Conservation (phyloP, 2,888 invertebrate genomes). For the Podotricha telesiphe region DNA sequence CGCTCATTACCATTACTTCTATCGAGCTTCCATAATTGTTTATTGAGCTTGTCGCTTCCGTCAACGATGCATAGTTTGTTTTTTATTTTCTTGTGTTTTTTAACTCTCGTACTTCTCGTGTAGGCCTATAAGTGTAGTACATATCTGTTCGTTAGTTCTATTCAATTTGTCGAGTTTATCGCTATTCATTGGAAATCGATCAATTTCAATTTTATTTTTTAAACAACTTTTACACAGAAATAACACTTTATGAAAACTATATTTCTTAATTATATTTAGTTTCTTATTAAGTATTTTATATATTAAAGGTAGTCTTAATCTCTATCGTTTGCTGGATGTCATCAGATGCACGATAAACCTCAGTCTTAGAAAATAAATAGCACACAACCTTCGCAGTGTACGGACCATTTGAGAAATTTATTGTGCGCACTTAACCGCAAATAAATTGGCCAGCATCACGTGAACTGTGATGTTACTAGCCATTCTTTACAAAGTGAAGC, state of each 20-base stretch:
- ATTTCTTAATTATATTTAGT: no score
- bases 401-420: slow-evolving; percentile 82
- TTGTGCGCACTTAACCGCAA: slow-evolving; percentile 82
- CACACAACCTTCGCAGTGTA: slow-evolving; percentile 76
- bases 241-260: no score
- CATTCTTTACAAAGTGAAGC: slow-evolving; percentile 56
- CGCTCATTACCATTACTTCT: slow-evolving; percentile 41
- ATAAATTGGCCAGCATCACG: slow-evolving; percentile 77
- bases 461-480: slow-evolving; percentile 61
- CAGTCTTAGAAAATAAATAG: slow-evolving; percentile 73
- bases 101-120: neutral
- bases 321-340: slow-evolving; percentile 41
- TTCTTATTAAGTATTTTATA: neutral
- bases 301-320: slow-evolving; percentile 8
- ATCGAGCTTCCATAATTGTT: slow-evolving; percentile 37
- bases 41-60: slow-evolving; percentile 32
- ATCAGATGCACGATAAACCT: slow-evolving; percentile 48
- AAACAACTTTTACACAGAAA: neutral
- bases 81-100: slow-evolving; percentile 20
- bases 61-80: slow-evolving; percentile 28
- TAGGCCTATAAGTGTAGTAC: neutral
- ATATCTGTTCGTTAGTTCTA: neutral
- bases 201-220: no score
- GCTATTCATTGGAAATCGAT: no score
- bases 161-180: neutral